These are phyloP conservation scores for Lithobates pipiens DNA, from an alignment of 2,797 vertebrate genomes.

Conservation along the genomic window DNA sequence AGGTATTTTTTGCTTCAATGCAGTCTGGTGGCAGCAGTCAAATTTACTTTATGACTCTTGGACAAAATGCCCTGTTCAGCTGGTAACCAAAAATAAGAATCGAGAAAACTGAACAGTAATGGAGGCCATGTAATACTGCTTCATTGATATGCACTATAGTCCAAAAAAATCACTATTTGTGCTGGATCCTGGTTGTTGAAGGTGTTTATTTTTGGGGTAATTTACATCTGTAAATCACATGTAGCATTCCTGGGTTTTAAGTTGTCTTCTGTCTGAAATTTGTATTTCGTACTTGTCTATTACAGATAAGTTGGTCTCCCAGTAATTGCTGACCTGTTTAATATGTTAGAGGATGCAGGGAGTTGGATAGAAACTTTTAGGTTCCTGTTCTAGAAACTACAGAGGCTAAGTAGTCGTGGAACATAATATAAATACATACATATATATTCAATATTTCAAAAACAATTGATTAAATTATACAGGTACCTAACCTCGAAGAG, in stretches of 20 bases:
- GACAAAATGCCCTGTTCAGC: constrained; percentile 89
- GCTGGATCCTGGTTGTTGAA: not conserved
- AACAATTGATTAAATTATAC: not conserved
- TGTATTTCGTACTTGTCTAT: not conserved
- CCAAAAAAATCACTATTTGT: constrained; percentile 13
- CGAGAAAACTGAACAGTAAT: constrained; percentile 57
- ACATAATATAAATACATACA: not conserved
- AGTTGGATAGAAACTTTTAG: not conserved
- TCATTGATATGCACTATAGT: constrained; percentile 64
- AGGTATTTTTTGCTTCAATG: constrained; percentile 95
- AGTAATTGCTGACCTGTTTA: not conserved
- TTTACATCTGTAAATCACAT: not conserved
- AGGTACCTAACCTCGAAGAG: constrained; percentile 1
- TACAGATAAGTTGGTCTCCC: not conserved
- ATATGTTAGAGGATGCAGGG: not conserved
- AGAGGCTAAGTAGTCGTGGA: not conserved
- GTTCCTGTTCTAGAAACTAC: not conserved
- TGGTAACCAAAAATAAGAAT: constrained; percentile 79
- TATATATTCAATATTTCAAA: not conserved
- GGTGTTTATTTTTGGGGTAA: not conserved
- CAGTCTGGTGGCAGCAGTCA: constrained; percentile 90
- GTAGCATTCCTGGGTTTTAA: not conserved
- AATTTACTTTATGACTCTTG: constrained; percentile 97
- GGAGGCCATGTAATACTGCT: constrained; percentile 59
- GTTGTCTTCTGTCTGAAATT: not conserved